phyloP scores from a whole-genome alignment of 2,113 vertebrate species.

The Callospermophilus lateralis region DNA sequence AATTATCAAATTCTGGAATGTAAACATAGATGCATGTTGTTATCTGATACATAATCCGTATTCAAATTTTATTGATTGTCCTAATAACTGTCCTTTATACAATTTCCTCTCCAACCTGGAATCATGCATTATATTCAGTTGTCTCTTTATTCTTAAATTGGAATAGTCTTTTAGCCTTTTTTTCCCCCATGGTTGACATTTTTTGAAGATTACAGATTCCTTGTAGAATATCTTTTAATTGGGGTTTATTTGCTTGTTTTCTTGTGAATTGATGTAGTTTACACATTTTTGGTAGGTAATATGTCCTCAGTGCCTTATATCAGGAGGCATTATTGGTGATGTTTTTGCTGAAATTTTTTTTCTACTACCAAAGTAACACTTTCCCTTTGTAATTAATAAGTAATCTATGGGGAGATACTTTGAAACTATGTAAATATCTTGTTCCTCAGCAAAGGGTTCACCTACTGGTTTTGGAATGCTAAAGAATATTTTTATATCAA shows the following conservation, averaged over 20 bases:
- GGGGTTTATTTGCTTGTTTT: slow-evolving; percentile 13
- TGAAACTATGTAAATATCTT: slow-evolving; percentile 46
- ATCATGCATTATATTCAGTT: neutral
- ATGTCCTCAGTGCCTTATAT: neutral
- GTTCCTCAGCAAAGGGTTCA: slow-evolving; percentile 3
- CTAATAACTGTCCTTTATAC: slow-evolving; percentile 52
- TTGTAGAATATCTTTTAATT: neutral
- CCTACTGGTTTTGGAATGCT: slow-evolving; percentile 7
- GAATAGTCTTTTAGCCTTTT: neutral
- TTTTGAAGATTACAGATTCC: neutral
- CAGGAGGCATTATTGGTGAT: slow-evolving; percentile 17
- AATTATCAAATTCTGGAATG: slow-evolving; percentile 11
- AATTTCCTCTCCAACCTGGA: neutral
- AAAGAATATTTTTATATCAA: slow-evolving; percentile 39
- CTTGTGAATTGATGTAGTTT: neutral
- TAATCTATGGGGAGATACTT: slow-evolving; percentile 27
- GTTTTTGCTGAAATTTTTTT: slow-evolving; percentile 42
- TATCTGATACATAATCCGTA: neutral
- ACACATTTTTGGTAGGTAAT: neutral
- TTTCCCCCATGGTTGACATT: neutral
- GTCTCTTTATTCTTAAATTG: neutral
- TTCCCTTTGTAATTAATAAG: slow-evolving; percentile 57
- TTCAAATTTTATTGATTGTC: slow-evolving; percentile 49
- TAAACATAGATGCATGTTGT: slow-evolving; percentile 32
- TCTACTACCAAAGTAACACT: neutral